Percentiles rank a stretch among this genome's conserved stretches.
Conservation (phyloP, 2,888 invertebrate genomes). For the Leptarthrus brevirostris region DNA sequence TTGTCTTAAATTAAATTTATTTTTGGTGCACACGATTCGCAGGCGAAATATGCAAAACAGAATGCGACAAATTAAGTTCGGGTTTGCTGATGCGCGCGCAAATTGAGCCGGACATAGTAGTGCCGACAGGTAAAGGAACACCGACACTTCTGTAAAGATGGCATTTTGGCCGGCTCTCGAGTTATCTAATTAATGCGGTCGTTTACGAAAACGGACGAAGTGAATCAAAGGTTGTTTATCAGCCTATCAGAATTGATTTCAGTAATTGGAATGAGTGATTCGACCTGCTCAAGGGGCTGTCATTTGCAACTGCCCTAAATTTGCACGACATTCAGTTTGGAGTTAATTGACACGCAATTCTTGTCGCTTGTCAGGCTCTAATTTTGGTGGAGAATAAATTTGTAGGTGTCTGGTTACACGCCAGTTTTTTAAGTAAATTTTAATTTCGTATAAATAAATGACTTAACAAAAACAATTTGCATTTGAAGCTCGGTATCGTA, state of each 20-base stretch:
- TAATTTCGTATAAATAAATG: too few species aligned
- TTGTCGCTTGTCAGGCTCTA: too few species aligned
- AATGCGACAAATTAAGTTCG: slow-evolving; percentile 5
- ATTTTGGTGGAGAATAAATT: too few species aligned
- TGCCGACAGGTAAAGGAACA: not conserved
- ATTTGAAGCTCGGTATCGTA: too few species aligned
- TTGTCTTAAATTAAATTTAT: not conserved
- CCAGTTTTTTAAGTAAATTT: too few species aligned
- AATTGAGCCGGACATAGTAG: not conserved
- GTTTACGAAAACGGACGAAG: not conserved
- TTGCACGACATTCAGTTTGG: not conserved
- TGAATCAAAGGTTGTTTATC: slow-evolving; percentile 14
- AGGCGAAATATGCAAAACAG: slow-evolving; percentile 14
- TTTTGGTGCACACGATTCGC: not conserved
- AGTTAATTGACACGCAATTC: slow-evolving; percentile 3
- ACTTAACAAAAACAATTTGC: too few species aligned
- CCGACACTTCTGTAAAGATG: not conserved
- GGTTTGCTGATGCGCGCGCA: not conserved
- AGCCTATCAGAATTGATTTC: slow-evolving; percentile 13
- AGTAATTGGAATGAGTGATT: slow-evolving; percentile 29
- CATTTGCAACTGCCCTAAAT: slow-evolving; percentile 3
- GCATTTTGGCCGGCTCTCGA: not conserved
- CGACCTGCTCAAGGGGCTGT: not conserved
- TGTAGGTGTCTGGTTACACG: too few species aligned
- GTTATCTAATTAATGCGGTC: slow-evolving; percentile 14